These are phyloP conservation scores for Platysteira castanea DNA, from an alignment of 2,113 vertebrate genomes.

Conservation along the genomic window DNA sequence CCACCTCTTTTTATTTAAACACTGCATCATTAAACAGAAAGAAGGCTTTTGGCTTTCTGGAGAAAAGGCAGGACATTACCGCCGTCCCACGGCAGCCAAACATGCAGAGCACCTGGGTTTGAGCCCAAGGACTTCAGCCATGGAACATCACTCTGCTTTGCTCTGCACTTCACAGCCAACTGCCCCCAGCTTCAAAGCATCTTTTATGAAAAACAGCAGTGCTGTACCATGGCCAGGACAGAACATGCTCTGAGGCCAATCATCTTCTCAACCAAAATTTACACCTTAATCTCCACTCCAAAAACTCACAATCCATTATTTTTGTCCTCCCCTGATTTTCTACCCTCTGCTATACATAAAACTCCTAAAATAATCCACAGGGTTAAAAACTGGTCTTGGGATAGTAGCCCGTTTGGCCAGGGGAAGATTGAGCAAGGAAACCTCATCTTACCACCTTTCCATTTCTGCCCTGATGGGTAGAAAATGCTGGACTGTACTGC, in stretches of 20 bases:
- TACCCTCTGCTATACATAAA: background rate
- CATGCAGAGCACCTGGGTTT: background rate
- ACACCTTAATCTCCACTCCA: background rate
- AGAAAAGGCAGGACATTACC: background rate
- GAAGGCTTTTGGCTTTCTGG: background rate
- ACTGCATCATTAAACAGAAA: background rate
- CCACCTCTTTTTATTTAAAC: background rate
- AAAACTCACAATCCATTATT: background rate
- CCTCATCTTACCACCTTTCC: background rate
- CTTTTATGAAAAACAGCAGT: background rate
- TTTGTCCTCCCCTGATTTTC: background rate
- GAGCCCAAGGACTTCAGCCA: slow-evolving; percentile 9
- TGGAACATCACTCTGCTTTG: background rate
- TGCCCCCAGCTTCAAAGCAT: background rate
- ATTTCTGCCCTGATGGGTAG: background rate
- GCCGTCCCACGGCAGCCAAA: background rate
- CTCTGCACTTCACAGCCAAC: background rate
- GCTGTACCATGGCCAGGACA: background rate
- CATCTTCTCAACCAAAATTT: background rate
- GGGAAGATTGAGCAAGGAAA: background rate
- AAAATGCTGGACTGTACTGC: background rate
- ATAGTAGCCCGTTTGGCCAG: background rate
- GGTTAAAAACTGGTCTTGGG: background rate
- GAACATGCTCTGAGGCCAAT: background rate
- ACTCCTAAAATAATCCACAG: background rate